Base-by-base conservation (phyloP, 2,797 vertebrate genomes). In the Sebastes variabilis region DNA sequence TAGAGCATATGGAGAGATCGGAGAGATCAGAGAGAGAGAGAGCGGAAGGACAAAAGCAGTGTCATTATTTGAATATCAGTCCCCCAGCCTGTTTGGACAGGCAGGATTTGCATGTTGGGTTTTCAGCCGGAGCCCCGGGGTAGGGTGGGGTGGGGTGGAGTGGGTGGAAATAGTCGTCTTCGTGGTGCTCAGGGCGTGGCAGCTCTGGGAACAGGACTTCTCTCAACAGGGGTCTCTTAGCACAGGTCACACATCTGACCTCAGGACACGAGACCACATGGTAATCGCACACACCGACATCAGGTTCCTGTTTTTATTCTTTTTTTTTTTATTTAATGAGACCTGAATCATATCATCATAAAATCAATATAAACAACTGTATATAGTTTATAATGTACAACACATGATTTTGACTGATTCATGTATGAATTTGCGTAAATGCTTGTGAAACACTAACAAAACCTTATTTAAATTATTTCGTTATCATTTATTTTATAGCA, bases 31-130 rank as follows among this genome's bases (percentile, higher is more conserved):
- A 79, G 71, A 46, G 71, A 38, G 73, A 72, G 14, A 46, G 71
- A 61, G 72, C 49, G 78, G 62, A 36, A 84, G 81, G 80, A 91
- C 83, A 82, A 90, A 88, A 79, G 84, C 74, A n/a, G 79, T 75
- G 84, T 84, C 81, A 76, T 86, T 88, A 89, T 94, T 92, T 92
- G 85, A 91, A 92, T 90, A 91, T 91, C 64, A 85, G 86, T 84
- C 83, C 81, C 78, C 75, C 61, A 73, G 87, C 91, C 81, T 90
- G 89, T 92, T 94, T 93, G 85, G 88, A 93, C 89, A 90, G 80
- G 93, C 87, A 88, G 66, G 80, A 92, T 94, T 94, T 94, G 89
- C 90, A 94, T 93, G 82, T 88, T 89, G 87, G 80, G 80, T 89
- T 91, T 93, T 88, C 60, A 89, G 87, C 73, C 80, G 3, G 70